Conservation (phyloP, 2,113 vertebrate genomes). For the Mormyrus iriodes region DNA sequence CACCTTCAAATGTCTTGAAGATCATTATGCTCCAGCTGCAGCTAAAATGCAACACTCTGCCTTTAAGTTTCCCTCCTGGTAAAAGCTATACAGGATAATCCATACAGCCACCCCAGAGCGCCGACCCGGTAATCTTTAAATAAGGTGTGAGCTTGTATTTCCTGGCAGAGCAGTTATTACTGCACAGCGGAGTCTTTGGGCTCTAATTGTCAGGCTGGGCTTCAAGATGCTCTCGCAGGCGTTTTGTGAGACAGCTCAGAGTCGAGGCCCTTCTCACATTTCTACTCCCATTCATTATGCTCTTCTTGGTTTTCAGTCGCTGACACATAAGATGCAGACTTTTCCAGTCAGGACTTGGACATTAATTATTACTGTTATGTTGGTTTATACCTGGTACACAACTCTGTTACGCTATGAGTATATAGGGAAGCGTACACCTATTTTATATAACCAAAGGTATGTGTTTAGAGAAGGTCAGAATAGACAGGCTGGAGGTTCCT, state of each 20-base stretch:
- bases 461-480: not conserved
- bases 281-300: not conserved
- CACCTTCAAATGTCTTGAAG: not conserved
- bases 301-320: not conserved
- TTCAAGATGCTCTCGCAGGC: not conserved
- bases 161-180: not conserved
- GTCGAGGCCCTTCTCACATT: not conserved
- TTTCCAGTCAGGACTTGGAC: not conserved
- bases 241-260: not conserved
- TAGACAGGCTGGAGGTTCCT: not conserved
- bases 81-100: not conserved
- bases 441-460: not conserved
- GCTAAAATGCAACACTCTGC: not conserved
- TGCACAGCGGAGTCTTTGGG: not conserved
- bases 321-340: not conserved
- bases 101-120: not conserved
- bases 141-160: constrained; percentile 12
- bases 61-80: not conserved
- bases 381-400: not conserved
- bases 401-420: not conserved
- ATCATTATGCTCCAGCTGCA: not conserved
- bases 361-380: not conserved
- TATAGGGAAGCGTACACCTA: not conserved
- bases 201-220: not conserved
- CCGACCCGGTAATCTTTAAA: constrained; percentile 1